Evolutionary conservation across 2,888 invertebrate species (phyloP).

Genomic region (Melanostoma scalare): DNA sequence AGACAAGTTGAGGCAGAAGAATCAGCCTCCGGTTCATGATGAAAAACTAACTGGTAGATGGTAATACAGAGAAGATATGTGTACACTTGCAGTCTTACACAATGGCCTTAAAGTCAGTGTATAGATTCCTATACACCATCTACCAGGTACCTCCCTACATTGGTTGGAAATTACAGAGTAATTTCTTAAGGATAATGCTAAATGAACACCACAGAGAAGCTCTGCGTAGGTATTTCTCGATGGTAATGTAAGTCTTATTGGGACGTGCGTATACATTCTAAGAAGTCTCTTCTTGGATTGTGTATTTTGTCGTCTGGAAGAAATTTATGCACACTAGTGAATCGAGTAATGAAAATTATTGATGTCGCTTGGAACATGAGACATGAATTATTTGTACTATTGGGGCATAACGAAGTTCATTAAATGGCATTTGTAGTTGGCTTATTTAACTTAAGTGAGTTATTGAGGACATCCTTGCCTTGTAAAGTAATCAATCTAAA

Average conservation of each 20-base stretch:
- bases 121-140: neutral
- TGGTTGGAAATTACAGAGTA: slow-evolving; percentile 19
- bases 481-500: neutral
- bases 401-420: slow-evolving; percentile 2
- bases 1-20: slow-evolving; percentile 6
- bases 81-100: neutral
- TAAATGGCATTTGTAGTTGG: slow-evolving; percentile 4
- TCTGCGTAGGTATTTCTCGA: neutral
- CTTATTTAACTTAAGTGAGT: slow-evolving; percentile 4
- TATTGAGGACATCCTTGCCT: neutral
- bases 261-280: neutral
- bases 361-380: slow-evolving; percentile 6
- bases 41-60: slow-evolving; percentile 31
- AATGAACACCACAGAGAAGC: neutral
- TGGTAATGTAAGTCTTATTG: neutral
- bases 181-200: slow-evolving; percentile 36
- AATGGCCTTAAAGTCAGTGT: slow-evolving; percentile 19
- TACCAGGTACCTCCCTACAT: neutral
- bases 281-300: neutral
- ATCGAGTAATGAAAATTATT: slow-evolving; percentile 34
- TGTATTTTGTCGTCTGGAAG: slow-evolving; percentile 44
- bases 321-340: slow-evolving; percentile 47
- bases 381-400: slow-evolving; percentile 24
- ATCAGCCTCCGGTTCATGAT: slow-evolving; percentile 21
- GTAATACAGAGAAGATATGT: slow-evolving; percentile 15